These are phyloP conservation scores for Burhinus oedicnemus DNA, from an alignment of 2,113 vertebrate genomes.

Conservation along the genomic window DNA sequence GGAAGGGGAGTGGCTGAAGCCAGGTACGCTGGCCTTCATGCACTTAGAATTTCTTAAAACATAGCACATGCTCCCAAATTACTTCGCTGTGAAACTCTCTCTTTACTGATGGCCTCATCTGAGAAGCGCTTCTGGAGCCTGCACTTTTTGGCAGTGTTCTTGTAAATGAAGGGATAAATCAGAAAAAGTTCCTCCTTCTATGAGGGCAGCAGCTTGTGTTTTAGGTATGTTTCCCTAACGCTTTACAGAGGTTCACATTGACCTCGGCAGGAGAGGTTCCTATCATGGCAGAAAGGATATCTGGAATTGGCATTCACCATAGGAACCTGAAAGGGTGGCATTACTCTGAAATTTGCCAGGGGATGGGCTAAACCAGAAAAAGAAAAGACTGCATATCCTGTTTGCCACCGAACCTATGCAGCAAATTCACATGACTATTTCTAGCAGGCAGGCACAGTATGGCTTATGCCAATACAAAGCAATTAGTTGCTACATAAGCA, in stretches of 20 bases:
- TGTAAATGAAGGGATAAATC: background rate
- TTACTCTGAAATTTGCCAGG: background rate
- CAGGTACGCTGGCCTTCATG: background rate
- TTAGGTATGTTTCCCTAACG: background rate
- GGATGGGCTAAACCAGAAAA: background rate
- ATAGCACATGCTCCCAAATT: background rate
- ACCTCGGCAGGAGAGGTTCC: background rate
- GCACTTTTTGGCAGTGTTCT: background rate
- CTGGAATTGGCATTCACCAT: background rate
- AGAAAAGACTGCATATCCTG: background rate
- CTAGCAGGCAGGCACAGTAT: background rate
- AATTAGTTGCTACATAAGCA: conserved; percentile 70
- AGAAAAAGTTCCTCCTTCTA: background rate
- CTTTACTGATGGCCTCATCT: background rate
- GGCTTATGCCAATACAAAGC: conserved; percentile 50
- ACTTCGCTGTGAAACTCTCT: background rate
- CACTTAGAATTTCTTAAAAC: background rate
- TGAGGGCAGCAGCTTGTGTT: background rate
- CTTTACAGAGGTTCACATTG: background rate
- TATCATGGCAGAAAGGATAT: background rate
- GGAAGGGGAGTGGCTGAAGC: background rate
- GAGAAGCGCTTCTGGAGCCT: background rate
- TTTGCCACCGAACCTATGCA: background rate
- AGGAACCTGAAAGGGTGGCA: background rate
- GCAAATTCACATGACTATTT: background rate